Conservation (phyloP, 2,888 invertebrate species). For the Acanthacorydalis orientalis region DNA sequence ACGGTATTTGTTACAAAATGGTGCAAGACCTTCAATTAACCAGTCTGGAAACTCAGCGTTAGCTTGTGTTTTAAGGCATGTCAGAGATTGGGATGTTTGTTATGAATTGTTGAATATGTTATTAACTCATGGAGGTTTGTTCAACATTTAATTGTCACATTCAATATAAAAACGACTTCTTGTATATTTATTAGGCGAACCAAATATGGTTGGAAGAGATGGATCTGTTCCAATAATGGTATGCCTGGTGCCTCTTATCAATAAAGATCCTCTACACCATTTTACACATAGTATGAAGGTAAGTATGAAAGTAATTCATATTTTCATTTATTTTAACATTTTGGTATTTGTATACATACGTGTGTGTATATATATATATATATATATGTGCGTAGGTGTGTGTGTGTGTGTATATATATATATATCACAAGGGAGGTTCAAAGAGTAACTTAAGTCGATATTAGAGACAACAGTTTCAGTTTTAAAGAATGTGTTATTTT, state of each 20-base stretch:
- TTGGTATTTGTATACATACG: too few species aligned
- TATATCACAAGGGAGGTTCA: too few species aligned
- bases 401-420: too few species aligned
- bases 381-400: too few species aligned
- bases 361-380: too few species aligned
- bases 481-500: too few species aligned
- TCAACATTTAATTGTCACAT: neutral
- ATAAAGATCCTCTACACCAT: constrained; percentile 54
- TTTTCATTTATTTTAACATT: too few species aligned
- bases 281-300: constrained; percentile 60
- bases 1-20: constrained; percentile 39
- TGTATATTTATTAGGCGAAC: constrained; percentile 29
- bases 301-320: constrained; percentile 10
- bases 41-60: constrained; percentile 50
- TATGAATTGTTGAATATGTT: constrained; percentile 42
- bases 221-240: constrained; percentile 60
- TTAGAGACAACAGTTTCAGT: too few species aligned
- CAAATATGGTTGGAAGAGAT: constrained; percentile 52
- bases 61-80: constrained; percentile 51
- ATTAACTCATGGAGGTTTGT: constrained; percentile 37
- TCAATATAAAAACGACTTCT: neutral
- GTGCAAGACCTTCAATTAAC: constrained; percentile 50
- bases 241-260: constrained; percentile 53
- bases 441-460: too few species aligned
- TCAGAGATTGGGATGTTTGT: constrained; percentile 50